Evolutionary conservation across 2,888 invertebrate species (phyloP).

Genomic region (Eupithecia inturbata): DNA sequence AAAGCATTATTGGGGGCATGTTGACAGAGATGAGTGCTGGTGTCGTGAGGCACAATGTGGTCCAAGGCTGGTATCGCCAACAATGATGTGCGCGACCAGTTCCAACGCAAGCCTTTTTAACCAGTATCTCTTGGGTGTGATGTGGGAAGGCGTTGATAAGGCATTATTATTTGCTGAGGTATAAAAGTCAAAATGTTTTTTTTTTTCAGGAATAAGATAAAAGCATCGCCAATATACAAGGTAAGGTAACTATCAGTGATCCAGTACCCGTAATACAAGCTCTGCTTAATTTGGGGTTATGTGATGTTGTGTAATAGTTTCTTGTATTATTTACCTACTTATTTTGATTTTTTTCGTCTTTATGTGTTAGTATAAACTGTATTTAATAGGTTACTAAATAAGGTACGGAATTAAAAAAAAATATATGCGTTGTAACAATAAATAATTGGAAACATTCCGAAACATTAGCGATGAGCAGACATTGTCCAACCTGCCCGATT

Average conservation of each 20-base stretch:
- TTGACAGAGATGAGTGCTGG: conserved; percentile 45
- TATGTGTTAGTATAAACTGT: neutral
- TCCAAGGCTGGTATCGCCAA: conserved; percentile 72
- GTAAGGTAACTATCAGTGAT: neutral
- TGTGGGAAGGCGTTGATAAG: conserved; percentile 41
- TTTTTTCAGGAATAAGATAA: neutral
- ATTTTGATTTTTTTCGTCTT: neutral
- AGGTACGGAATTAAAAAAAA: neutral
- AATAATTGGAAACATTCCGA: conserved; percentile 43
- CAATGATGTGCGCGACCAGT: conserved; percentile 77
- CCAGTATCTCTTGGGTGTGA: conserved; percentile 63
- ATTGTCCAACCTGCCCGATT: conserved; percentile 35
- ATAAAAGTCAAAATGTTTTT: neutral
- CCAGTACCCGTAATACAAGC: neutral
- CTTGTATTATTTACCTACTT: neutral
- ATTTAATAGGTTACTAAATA: neutral
- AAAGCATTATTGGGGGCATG: conserved; percentile 32
- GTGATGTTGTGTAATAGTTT: neutral
- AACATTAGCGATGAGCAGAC: conserved; percentile 27
- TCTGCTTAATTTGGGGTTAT: neutral
- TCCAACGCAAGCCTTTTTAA: conserved; percentile 65
- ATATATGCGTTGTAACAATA: conserved; percentile 31
- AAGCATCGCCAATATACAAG: neutral
- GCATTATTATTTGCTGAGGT: conserved; percentile 3
- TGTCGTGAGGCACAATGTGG: conserved; percentile 55